Evolutionary conservation across 2,113 vertebrate genomes (phyloP), one percentile per base, ranked within the genome.

Genomic region (Brachionichthys hirsutus): DNA sequence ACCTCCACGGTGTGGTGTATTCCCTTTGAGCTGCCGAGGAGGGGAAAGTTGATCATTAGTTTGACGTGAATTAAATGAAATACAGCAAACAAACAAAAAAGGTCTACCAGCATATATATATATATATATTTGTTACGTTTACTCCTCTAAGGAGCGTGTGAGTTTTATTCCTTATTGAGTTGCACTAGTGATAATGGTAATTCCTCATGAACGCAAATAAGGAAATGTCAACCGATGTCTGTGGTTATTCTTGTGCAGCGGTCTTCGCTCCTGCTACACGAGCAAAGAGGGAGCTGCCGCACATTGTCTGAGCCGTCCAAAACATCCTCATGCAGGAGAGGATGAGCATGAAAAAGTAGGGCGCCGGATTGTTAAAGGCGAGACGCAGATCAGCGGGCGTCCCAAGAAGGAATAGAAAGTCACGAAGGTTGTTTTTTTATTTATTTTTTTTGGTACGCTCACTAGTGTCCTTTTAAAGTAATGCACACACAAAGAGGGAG

Each of bases 1-100:
- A 73, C 72, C 50, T 77, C 49, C 12, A 2, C 34, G 22, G 42
- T 42, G 51, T 41, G 22, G 42, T 42, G 51, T 41, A 15, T 74
- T 77, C 22, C 51, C 40, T 17, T 40, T 52, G 35, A 45, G 42
- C 55, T 42, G 24, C 62, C 34, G 15, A 53, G 45, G 24, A 61
- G 22, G 35, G 34, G 14, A 13, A 54, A 59, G 52, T 46, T 40
- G 15, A 49, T 50, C 15, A 11, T 5, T 4, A 46, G 18, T 34
- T 45, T 63, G 24, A 58, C 16, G 15, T 13, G 7, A 46, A 67
- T 61, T 6, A 49, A n/a, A 58, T 20, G 12, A 10, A 38, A 9
- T 38, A 38, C 10, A 38, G 9, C 36, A 38, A 12, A 38, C 9
- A 35, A 35, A 9, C 12, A 38, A 30, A 30, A 30, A 30, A 6